A percentile compares a stretch with the other conserved stretches of the same genome.
phyloP scores from a whole-genome alignment of 2,888 invertebrate genomes.

The Podotricha telesiphe region DNA sequence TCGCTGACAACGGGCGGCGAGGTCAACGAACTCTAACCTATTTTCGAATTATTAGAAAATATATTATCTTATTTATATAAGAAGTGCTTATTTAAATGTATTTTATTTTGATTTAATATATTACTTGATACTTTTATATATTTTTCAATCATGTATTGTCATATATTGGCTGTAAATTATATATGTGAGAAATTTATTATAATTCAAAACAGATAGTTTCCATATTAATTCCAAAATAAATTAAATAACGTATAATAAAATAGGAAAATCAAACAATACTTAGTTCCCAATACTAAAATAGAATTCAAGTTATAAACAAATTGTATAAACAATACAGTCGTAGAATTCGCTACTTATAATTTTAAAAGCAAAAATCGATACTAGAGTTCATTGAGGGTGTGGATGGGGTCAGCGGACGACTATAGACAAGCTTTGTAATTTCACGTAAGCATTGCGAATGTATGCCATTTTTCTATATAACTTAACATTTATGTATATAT shows the following conservation, averaged over 20 bases:
- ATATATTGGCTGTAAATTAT: no score
- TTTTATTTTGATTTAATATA: no score
- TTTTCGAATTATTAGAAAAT: conserved; percentile 30
- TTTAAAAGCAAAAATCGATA: conserved; percentile 26
- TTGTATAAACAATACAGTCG: background rate
- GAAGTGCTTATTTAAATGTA: no score
- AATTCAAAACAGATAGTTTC: no score
- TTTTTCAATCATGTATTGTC: no score
- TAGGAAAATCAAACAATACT: background rate
- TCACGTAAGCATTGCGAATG: conserved; percentile 10
- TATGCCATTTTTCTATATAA: conserved; percentile 7
- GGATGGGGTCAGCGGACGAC: conserved; percentile 30
- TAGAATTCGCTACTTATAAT: conserved; percentile 22
- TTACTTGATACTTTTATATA: no score
- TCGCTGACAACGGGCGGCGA: conserved; percentile 32
- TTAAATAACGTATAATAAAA: background rate
- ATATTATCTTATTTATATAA: background rate
- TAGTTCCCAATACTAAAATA: background rate
- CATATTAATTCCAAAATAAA: background rate
- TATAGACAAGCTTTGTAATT: conserved; percentile 22
- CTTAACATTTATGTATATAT: background rate
- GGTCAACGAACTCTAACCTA: conserved; percentile 52
- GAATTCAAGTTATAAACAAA: background rate
- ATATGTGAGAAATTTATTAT: no score
- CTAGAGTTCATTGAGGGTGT: conserved; percentile 26